A percentile compares a stretch with the other conserved stretches of the same genome.
These are phyloP conservation scores for Neelides folsomi DNA, from an alignment of 2,888 invertebrate genomes.

Conservation along the genomic window DNA sequence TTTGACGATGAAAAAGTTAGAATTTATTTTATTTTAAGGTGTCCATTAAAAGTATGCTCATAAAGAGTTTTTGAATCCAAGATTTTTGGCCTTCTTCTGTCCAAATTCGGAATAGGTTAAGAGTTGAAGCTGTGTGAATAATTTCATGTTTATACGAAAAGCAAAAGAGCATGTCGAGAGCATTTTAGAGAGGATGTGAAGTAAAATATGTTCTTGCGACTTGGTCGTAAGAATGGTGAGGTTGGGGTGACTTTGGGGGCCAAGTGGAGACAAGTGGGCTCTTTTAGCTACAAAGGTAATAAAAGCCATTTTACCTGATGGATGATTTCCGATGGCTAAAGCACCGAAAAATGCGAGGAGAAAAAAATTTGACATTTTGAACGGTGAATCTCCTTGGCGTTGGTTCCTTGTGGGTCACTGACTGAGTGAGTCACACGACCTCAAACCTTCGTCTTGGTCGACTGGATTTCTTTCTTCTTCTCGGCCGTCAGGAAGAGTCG, in stretches of 20 bases:
- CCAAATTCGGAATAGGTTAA: too few relatives aligned
- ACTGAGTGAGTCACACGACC: background rate
- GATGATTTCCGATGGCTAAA: slow-evolving; percentile 32
- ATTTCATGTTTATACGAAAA: too few relatives aligned
- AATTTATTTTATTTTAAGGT: too few relatives aligned
- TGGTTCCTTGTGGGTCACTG: background rate
- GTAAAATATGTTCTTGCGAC: too few relatives aligned
- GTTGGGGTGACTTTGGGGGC: background rate
- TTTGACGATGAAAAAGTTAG: too few relatives aligned
- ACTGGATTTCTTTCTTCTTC: background rate
- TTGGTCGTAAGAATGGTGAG: background rate
- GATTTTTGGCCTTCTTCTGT: too few relatives aligned
- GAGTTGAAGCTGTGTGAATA: too few relatives aligned
- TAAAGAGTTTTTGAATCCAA: too few relatives aligned
- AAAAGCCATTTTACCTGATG: slow-evolving; percentile 28
- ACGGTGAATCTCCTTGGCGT: slow-evolving; percentile 6
- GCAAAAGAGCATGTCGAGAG: too few relatives aligned
- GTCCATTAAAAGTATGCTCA: too few relatives aligned
- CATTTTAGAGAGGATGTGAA: too few relatives aligned
- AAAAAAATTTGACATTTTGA: slow-evolving; percentile 27
- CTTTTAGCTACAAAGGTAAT: background rate
- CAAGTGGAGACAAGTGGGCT: slow-evolving; percentile 1
- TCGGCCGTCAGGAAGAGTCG: background rate
- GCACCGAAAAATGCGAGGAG: slow-evolving; percentile 25
- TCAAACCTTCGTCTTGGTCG: background rate